phyloP scores from a whole-genome alignment of 2,888 invertebrate genomes.

The Magallana nippona region DNA sequence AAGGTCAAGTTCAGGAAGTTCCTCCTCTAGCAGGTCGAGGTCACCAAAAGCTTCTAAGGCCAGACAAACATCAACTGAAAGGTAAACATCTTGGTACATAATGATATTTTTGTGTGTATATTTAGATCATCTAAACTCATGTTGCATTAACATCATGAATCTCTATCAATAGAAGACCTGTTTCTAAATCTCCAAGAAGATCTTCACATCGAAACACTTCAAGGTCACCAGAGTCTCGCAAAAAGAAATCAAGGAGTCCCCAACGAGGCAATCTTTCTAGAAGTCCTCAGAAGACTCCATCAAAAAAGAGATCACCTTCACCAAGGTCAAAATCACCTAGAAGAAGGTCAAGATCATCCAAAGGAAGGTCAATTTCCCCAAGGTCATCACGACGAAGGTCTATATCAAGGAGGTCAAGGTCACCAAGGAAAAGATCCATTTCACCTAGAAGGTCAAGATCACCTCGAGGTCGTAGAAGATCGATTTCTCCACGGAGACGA shows the following conservation, averaged over 20 bases:
- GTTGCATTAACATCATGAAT: too few relatives aligned
- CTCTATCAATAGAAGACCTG: constrained; percentile 39
- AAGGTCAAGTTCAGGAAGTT: constrained; percentile 51
- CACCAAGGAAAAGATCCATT: constrained; percentile 49
- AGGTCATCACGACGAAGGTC: constrained; percentile 49
- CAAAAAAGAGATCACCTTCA: constrained; percentile 48
- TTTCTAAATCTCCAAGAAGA: constrained; percentile 51
- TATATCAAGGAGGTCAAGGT: constrained; percentile 51
- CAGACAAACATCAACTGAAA: constrained; percentile 43
- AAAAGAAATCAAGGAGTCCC: constrained; percentile 52
- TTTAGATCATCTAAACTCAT: too few relatives aligned
- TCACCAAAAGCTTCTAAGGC: constrained; percentile 42
- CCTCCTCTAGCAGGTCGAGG: constrained; percentile 14
- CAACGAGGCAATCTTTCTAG: constrained; percentile 35
- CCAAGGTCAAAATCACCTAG: constrained; percentile 46
- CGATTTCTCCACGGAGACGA: constrained; percentile 48
- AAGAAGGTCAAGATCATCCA: constrained; percentile 51
- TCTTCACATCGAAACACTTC: constrained; percentile 49
- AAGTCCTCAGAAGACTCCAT: constrained; percentile 50
- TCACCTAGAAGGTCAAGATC: constrained; percentile 54
- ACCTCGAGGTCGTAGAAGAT: constrained; percentile 47
- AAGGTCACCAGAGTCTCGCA: constrained; percentile 30
- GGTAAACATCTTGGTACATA: too few relatives aligned
- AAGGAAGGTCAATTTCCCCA: constrained; percentile 56
- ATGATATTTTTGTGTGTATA: too few relatives aligned